phyloP scores from a whole-genome alignment of 2,888 invertebrate species.

The Diachrysia chrysitis region DNA sequence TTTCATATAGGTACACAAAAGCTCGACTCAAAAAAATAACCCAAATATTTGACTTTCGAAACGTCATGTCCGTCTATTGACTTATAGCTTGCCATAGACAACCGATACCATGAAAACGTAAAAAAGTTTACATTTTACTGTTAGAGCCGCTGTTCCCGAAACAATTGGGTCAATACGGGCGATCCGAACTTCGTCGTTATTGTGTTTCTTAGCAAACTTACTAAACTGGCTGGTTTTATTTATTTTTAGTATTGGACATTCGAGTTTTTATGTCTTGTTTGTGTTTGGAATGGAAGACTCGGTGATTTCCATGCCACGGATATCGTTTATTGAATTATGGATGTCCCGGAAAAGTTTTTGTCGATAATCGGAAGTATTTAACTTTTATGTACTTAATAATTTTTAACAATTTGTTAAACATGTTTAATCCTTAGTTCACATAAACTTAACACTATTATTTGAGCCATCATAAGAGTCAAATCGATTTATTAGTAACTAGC shows the following conservation, averaged over 20 bases:
- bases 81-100: conserved; percentile 4
- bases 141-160: conserved; percentile 30
- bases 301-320: background rate
- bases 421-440: too few relatives aligned
- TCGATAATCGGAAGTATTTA: background rate
- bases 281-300: conserved; percentile 11
- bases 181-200: conserved; percentile 42
- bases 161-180: conserved; percentile 40
- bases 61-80: background rate
- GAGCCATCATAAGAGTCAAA: too few relatives aligned
- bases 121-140: conserved; percentile 44
- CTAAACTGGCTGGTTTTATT: conserved; percentile 27
- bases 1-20: too few relatives aligned
- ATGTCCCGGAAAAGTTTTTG: background rate
- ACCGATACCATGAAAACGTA: conserved; percentile 13
- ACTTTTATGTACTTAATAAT: too few relatives aligned
- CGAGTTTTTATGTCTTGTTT: conserved; percentile 33
- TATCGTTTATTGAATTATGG: background rate
- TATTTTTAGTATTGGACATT: conserved; percentile 28
- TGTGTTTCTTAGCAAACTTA: conserved; percentile 50
- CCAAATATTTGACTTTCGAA: background rate
- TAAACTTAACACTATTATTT: too few relatives aligned
- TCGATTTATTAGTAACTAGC: too few relatives aligned
- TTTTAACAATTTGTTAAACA: too few relatives aligned
- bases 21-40: background rate